Conservation (phyloP, 2,888 invertebrate species). For the Lochmaea crataegi region DNA sequence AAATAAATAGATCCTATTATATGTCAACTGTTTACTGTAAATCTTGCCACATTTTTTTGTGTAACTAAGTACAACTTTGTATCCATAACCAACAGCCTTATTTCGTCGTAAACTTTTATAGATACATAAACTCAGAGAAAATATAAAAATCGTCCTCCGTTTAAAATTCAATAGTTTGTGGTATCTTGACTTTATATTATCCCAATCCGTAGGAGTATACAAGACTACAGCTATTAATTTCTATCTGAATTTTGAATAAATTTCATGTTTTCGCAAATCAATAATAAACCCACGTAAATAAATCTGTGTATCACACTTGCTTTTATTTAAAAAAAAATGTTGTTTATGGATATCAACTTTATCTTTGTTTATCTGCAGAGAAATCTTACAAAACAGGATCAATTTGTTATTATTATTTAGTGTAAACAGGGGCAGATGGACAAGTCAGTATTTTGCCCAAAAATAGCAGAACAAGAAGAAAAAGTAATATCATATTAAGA, state of each 20-base stretch:
- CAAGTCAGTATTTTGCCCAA: no score
- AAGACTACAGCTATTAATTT: not conserved
- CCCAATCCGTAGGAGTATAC: conserved; percentile 3
- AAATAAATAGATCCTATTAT: no score
- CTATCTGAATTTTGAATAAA: not conserved
- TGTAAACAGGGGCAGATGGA: no score
- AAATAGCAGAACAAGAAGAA: no score
- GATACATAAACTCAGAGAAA: conserved; percentile 7
- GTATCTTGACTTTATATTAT: not conserved
- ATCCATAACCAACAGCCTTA: conserved; percentile 9
- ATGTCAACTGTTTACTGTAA: not conserved
- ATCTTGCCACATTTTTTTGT: not conserved
- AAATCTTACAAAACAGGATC: no score
- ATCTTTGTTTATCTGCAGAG: no score
- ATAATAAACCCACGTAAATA: conserved; percentile 8
- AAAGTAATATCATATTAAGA: no score
- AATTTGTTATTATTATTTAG: no score
- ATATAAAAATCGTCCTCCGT: conserved; percentile 5
- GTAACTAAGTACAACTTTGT: conserved; percentile 2
- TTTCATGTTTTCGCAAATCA: conserved; percentile 1
- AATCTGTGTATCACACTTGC: no score
- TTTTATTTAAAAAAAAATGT: not conserved
- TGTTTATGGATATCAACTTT: no score
- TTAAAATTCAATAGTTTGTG: conserved; percentile 7
- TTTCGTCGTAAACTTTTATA: conserved; percentile 14